These are phyloP conservation scores for Metalampra italica DNA, from an alignment of 2,888 invertebrate species.

Conservation along the genomic window DNA sequence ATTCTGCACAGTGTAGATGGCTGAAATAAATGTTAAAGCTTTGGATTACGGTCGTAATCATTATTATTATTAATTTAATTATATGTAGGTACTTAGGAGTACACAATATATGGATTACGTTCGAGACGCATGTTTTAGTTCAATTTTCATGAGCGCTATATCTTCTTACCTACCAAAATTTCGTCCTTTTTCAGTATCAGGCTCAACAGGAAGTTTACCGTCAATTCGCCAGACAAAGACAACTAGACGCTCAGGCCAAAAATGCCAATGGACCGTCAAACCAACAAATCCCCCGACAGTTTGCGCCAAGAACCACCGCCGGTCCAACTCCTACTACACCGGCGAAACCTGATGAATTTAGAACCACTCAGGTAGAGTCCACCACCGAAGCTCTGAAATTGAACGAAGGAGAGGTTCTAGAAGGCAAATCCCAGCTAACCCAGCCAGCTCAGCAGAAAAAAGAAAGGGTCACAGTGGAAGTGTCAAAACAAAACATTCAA, in stretches of 20 bases:
- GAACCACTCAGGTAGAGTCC: constrained; percentile 27
- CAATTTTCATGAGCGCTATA: too few species aligned
- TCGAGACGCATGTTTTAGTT: too few species aligned
- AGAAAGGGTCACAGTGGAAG: constrained; percentile 54
- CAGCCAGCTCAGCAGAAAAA: constrained; percentile 28
- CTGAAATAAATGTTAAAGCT: too few species aligned
- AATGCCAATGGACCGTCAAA: constrained; percentile 30
- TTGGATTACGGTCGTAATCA: too few species aligned
- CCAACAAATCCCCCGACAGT: constrained; percentile 45
- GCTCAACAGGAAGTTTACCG: constrained; percentile 56
- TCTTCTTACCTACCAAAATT: too few species aligned
- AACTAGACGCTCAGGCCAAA: constrained; percentile 40
- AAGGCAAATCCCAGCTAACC: constrained; percentile 19
- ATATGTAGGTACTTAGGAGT: too few species aligned
- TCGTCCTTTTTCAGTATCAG: constrained; percentile 41
- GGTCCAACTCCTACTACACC: constrained; percentile 31
- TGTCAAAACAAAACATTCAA: constrained; percentile 59
- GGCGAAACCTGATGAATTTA: constrained; percentile 24
- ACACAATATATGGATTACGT: too few species aligned
- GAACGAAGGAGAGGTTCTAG: constrained; percentile 51
- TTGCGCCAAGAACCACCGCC: constrained; percentile 38
- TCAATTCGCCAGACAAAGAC: constrained; percentile 55
- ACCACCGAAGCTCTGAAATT: constrained; percentile 46
- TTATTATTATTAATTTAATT: too few species aligned
- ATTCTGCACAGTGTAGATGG: too few species aligned